Percentiles rank a stretch among this genome's conserved stretches.
phyloP scores from a whole-genome alignment of 2,797 vertebrate genomes.

The Numenius phaeopus region DNA sequence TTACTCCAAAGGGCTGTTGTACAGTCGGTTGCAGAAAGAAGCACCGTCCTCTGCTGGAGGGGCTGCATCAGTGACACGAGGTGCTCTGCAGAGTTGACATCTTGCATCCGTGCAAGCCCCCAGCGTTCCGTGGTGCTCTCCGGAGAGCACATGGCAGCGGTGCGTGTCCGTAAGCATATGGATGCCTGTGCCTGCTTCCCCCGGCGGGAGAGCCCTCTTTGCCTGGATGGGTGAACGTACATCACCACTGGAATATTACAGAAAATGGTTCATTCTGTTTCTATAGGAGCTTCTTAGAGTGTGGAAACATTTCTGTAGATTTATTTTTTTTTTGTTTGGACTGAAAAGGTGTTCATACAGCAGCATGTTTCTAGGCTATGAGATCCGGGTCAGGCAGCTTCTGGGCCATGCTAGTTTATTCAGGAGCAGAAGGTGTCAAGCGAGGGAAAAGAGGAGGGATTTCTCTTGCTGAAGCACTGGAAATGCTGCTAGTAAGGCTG shows the following conservation, averaged over 20 bases:
- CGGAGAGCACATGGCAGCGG: background rate
- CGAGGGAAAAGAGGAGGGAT: background rate
- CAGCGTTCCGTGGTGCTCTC: background rate
- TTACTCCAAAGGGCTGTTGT: background rate
- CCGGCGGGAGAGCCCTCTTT: background rate
- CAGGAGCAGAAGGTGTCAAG: background rate
- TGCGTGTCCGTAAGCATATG: fast-evolving
- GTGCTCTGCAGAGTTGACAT: background rate
- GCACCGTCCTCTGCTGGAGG: fast-evolving
- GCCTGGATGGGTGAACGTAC: background rate
- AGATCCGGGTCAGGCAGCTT: background rate
- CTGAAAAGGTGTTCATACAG: background rate
- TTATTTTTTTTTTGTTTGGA: background rate
- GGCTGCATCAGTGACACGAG: background rate
- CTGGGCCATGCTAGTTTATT: background rate
- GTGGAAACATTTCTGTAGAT: background rate
- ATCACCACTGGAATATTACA: background rate
- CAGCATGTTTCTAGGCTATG: background rate
- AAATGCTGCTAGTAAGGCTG: background rate
- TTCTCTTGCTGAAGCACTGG: background rate
- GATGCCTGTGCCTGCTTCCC: background rate
- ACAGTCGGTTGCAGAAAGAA: fast-evolving
- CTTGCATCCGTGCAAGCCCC: background rate
- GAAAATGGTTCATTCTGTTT: background rate
- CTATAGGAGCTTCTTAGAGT: background rate